Evolutionary conservation across 2,113 vertebrate species (phyloP).

Genomic region (Ondatra zibethicus): DNA sequence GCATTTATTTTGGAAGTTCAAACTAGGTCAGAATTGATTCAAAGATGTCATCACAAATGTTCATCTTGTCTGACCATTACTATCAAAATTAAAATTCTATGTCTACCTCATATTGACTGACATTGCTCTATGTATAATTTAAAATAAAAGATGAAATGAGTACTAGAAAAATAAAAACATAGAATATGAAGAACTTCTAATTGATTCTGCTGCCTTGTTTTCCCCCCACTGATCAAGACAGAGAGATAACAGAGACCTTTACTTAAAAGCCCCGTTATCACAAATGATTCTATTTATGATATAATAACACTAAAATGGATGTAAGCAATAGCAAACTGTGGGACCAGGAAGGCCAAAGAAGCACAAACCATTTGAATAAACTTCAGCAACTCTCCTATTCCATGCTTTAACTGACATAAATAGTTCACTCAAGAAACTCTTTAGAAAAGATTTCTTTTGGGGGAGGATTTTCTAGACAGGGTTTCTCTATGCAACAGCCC

Average conservation of each 20-base stretch:
- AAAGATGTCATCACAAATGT: background rate
- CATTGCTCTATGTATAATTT: constrained; percentile 38
- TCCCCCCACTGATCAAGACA: constrained; percentile 7
- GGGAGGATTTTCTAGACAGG: too few relatives aligned
- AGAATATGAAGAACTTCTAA: background rate
- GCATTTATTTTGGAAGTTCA: background rate
- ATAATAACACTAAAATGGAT: background rate
- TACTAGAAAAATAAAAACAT: background rate
- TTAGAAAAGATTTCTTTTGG: background rate
- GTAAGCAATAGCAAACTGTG: background rate
- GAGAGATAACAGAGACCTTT: background rate
- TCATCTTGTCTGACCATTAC: constrained; percentile 29
- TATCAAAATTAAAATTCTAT: constrained; percentile 54
- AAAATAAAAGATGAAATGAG: constrained; percentile 20
- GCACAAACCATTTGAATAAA: background rate
- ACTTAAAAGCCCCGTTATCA: background rate
- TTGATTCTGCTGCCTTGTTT: constrained; percentile 24
- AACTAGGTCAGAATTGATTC: constrained; percentile 54
- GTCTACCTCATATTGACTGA: background rate
- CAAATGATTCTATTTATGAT: background rate
- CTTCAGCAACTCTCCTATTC: background rate
- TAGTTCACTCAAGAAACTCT: background rate
- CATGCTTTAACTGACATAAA: background rate
- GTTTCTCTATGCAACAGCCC: too few relatives aligned
- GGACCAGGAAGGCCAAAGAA: background rate